These are phyloP conservation scores for Quadroppia sp. DNA, from an alignment of 2,888 invertebrate species.

Conservation along the genomic window DNA sequence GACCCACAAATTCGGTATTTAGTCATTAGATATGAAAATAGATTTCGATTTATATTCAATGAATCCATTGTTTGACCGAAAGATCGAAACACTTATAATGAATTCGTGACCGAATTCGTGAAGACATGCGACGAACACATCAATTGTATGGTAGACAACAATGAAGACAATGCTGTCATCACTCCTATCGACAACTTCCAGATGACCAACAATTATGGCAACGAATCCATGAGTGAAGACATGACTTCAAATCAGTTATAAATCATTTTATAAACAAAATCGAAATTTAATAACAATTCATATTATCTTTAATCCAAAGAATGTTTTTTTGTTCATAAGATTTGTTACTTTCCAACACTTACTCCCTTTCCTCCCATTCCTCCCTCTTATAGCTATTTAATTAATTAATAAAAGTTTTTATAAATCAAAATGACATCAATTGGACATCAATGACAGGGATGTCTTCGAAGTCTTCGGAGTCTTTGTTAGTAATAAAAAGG, in stretches of 20 bases:
- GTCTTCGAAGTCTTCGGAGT: too few species aligned
- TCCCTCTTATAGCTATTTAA: too few species aligned
- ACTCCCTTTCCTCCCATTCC: too few species aligned
- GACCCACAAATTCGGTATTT: conserved; percentile 17
- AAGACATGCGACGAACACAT: conserved; percentile 17
- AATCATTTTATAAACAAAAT: background rate
- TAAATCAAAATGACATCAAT: too few species aligned
- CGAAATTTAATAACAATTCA: too few species aligned
- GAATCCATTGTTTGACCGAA: background rate
- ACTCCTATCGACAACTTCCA: conserved; percentile 22
- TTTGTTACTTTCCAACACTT: too few species aligned
- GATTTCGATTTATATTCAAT: background rate
- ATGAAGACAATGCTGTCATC: background rate
- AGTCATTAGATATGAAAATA: background rate
- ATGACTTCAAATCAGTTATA: background rate
- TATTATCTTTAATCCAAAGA: too few species aligned
- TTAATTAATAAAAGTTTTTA: too few species aligned
- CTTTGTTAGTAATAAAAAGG: too few species aligned
- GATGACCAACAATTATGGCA: background rate
- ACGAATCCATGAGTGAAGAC: background rate
- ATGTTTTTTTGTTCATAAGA: too few species aligned
- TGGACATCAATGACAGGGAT: too few species aligned
- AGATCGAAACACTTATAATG: conserved; percentile 28
- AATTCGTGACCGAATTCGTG: conserved; percentile 18
- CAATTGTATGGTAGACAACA: conserved; percentile 13